These are phyloP conservation scores for Galbula dea DNA, from an alignment of 2,113 vertebrate genomes.

Conservation along the genomic window DNA sequence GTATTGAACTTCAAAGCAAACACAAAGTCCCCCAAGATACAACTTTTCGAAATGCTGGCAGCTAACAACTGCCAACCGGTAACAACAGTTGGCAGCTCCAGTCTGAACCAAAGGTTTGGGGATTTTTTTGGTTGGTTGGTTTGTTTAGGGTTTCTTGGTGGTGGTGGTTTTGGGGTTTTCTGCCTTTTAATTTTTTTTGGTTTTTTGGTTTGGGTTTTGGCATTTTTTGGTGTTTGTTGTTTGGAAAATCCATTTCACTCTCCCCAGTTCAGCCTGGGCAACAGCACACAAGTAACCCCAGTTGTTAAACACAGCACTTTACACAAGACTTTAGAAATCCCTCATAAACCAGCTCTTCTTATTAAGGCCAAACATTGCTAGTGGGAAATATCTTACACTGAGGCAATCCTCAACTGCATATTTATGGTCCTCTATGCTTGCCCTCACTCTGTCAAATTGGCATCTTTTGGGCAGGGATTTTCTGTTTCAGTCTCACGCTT, in stretches of 20 bases:
- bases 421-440: not conserved
- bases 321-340: not conserved
- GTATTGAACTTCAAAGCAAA: not conserved
- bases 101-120: not conserved
- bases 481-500: not conserved
- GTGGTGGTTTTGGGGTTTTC: too few species aligned
- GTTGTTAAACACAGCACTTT: not conserved
- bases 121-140: too few species aligned
- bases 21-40: constrained; percentile 1
- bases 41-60: constrained; percentile 20
- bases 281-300: not conserved
- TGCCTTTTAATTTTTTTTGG: too few species aligned
- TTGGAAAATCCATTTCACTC: constrained; percentile 5
- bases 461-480: not conserved
- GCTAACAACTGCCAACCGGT: not conserved
- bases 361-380: not conserved
- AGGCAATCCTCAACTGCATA: not conserved
- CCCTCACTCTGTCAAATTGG: not conserved
- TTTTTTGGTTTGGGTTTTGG: too few species aligned
- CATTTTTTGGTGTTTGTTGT: too few species aligned
- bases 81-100: not conserved
- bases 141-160: too few species aligned
- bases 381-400: not conserved
- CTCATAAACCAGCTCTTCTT: not conserved
- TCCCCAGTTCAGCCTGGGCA: not conserved